Evolutionary conservation across 2,113 vertebrate species (phyloP), one percentile per base, ranked within the genome.

Genomic region (Hylia prasina): DNA sequence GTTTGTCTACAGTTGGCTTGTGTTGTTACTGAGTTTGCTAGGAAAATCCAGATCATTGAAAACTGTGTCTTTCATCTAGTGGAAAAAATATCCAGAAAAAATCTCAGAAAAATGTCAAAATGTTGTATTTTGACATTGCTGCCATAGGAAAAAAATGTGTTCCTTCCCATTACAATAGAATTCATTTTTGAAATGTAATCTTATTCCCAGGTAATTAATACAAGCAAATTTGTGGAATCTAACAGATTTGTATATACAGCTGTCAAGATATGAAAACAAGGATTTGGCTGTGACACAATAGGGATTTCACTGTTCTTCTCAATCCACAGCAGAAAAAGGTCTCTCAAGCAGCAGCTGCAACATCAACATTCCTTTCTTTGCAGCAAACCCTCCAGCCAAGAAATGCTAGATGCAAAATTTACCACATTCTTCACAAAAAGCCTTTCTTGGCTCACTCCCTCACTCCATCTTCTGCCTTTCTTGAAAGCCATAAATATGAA

Each of bases 401-500:
- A 94, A 76, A 63, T 23, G 20, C 31, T 72, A 69, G 78, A 47
- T 8, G 3, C 33, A 87, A 82, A 95, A 97, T 96, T 94, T 87
- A 91, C 89, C 75, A 85, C 64, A 72, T 56, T 76, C 66, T 58
- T 85, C 63, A 58, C n/a, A 85, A 65, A 94, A 91, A 48, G 15
- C 42, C 40, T 65, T 72, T 48, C 66, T 91, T 3, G 2, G 50
- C 50, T 80, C 68, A 81, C 42, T 76, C 63, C 27, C 50, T 86
- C 88, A 31, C 58, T 47, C 71, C 48, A 90, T 72, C 71, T 91
- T 94, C 87, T 82, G 53, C 73, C 73, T 91, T 48, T 50, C 53
- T 89, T 82, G 45, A 93, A 94, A 95, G 53, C 95, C 27, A 64
- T 91, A 95, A 95, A 90, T 91, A 89, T 13, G 50, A 95, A 65